Evolutionary conservation across 2,113 vertebrate species (phyloP), one percentile per base, ranked within the genome.

Genomic region (Apus apus): DNA sequence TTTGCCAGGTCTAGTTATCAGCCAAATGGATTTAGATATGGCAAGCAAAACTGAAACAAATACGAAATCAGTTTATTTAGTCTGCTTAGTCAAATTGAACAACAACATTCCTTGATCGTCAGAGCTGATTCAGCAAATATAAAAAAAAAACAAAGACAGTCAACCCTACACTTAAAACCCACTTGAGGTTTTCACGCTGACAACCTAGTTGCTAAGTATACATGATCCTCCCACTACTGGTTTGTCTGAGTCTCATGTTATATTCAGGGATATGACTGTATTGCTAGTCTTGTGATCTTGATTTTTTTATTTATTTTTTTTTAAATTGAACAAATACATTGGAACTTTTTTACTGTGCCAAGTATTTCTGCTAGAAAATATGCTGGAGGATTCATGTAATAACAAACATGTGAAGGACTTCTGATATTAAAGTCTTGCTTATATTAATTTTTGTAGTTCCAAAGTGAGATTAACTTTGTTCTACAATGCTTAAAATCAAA

Each of bases 61-160:
- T 85, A 94, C 51, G 54, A 96, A 97, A 95, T 95, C 75, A 74
- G 82, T 96, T 92, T 77, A 95, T 94, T 94, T 93, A 70, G 51
- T 87, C 96, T 95, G 93, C 86, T 95, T 90, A 97, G 95, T 97
- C 86, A 96, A 97, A 95, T 3, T 96, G 96, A 97, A 95, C 90
- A 95, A 95, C 91, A 92, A 62, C 70, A 93, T 97, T 85, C 94
- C 95, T 96, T 97, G 94, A 96, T 96, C 64, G 75, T 95, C 97
- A 95, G 94, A 97, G 94, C 97, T 98, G 98, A 98, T 96, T 98
- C 98, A 97, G 98, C 98, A 98, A 97, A 96, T 96, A 96, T 80
- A 95, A 98, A 96, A 94, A 38, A 38, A 93, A 89, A 73, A 75
- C 94, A 66, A 94, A 95, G 93, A 90, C 54, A 71, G 67, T 86